Base-by-base conservation (phyloP, 1,140 invertebrate genomes). In the Mylabris phalerata region DNA sequence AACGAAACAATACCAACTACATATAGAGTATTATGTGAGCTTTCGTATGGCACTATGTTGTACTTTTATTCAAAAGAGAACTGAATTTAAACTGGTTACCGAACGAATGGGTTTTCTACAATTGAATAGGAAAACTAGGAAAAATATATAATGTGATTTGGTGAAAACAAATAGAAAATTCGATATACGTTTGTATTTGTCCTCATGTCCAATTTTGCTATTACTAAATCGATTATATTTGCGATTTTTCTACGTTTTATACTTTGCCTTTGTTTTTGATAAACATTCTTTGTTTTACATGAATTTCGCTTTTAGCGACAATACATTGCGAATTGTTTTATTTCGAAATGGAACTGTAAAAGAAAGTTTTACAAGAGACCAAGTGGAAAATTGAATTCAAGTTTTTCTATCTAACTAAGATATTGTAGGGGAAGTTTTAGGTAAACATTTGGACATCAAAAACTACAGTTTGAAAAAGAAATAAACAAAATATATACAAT, bases 301-400 rank as follows among this genome's bases (percentile, higher is more conserved):
- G 4, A 42, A n/a, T 42, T 4, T 38, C 45, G 6, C 26, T 46
- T 48, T 44, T 59, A 51, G 57, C 60, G 60, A 65, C 65, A 63
- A 64, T 65, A 67, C 57, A 60, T 62, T 48, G 48, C 40, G 62
- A 65, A 67, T 67, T 65, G 60, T 65, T 67, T 65, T 65, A 67
- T 67, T 63, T 61, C 63, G 52, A 32, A 46, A 65, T 54, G 55
- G 58, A 65, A 63, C 61, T 62, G 60, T 60, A 63, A 65, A 63
- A 63, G 60, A 67, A 67, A 67, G 60, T 67, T 67, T 65, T 55
- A 60, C 56, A 56, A 55, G 63, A 65, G 48, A 61, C 63, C 63
- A 60, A 65, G 57, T 61, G 62, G 65, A 67, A 67, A 67, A 67
- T 67, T 67, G 65, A 63, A 67, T 67, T 67, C 65, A 67, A 67